Conservation (phyloP, 2,113 vertebrate species). For the Pardalotus punctatus region DNA sequence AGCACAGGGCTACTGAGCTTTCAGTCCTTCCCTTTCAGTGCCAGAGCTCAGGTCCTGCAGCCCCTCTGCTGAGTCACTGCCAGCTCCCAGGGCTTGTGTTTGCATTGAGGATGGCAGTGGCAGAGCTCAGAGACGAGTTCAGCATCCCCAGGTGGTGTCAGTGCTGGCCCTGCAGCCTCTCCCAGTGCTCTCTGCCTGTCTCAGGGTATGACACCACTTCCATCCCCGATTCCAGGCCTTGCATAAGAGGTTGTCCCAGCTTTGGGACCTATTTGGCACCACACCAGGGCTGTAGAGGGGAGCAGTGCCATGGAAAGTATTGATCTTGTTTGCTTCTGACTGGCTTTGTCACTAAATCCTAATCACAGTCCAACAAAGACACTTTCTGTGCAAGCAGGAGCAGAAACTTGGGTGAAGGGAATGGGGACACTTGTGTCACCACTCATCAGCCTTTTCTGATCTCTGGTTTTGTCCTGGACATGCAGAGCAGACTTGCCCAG, state of each 20-base stretch:
- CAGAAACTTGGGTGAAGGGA: neutral
- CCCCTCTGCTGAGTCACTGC: neutral
- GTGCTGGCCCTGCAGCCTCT: neutral
- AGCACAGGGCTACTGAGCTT: neutral
- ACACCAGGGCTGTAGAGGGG: neutral
- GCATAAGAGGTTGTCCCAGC: neutral
- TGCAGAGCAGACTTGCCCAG: neutral
- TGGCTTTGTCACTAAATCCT: neutral
- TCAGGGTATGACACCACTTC: fast-evolving
- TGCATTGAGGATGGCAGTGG: neutral
- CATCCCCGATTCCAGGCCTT: neutral
- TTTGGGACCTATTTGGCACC: neutral
- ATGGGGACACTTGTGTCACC: neutral
- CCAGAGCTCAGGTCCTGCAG: neutral
- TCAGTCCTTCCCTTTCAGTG: no score
- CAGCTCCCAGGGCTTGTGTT: neutral
- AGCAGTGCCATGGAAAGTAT: neutral
- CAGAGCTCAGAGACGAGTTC: neutral
- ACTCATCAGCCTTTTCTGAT: neutral
- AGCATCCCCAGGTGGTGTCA: neutral
- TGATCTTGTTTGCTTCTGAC: neutral
- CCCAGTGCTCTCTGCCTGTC: neutral
- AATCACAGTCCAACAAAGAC: neutral
- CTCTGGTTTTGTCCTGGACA: neutral
- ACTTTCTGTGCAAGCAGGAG: neutral